These are phyloP conservation scores for Agrypnus murinus DNA, from an alignment of 2,888 invertebrate genomes.

Conservation along the genomic window DNA sequence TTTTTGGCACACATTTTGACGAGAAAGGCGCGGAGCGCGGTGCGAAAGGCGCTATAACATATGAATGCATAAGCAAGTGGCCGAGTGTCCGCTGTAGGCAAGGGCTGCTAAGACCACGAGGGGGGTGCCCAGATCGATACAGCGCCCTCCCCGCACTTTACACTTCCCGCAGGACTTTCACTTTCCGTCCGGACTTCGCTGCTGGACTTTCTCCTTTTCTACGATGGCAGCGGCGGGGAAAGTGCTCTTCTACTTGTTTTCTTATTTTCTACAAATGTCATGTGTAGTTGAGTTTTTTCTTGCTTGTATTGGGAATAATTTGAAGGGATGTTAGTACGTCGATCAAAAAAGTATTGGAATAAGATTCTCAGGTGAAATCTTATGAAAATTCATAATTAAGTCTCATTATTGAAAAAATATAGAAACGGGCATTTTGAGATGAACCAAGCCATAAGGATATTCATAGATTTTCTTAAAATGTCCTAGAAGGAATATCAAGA, in stretches of 20 bases:
- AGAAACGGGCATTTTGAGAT: too few relatives aligned
- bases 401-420: too few relatives aligned
- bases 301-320: too few relatives aligned
- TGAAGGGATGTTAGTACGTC: too few relatives aligned
- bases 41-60: conserved; percentile 59
- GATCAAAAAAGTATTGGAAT: too few relatives aligned
- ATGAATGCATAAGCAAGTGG: conserved; percentile 71
- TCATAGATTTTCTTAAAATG: too few relatives aligned
- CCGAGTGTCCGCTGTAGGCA: conserved; percentile 66
- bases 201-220: conserved; percentile 61
- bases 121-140: conserved; percentile 68
- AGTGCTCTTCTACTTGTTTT: conserved; percentile 34
- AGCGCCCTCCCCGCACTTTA: conserved; percentile 68
- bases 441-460: too few relatives aligned
- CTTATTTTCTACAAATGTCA: conserved; percentile 32
- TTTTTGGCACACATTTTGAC: conserved; percentile 52
- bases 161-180: conserved; percentile 73
- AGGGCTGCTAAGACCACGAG: conserved; percentile 63
- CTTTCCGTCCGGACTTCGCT: conserved; percentile 67
- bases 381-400: too few relatives aligned
- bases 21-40: conserved; percentile 51
- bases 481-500: too few relatives aligned
- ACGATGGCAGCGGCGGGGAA: conserved; percentile 53
- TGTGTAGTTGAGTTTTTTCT: conserved; percentile 21
- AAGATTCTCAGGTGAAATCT: too few relatives aligned